Percentiles rank a stretch among this genome's conserved stretches.
phyloP scores from a whole-genome alignment of 2,113 vertebrate species.

The Gallinago undulata region DNA sequence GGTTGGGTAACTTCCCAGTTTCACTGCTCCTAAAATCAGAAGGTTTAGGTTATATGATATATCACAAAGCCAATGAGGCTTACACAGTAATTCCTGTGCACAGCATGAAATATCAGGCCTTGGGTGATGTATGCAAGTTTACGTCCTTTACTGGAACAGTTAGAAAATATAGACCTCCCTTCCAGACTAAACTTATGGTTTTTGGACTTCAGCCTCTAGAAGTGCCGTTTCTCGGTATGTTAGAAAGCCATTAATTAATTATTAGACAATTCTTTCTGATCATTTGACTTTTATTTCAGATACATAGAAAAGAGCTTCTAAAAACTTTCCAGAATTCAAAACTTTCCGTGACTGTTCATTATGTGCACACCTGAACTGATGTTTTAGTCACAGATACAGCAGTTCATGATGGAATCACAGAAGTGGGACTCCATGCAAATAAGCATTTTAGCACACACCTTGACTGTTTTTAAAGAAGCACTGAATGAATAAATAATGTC shows the following conservation, averaged over 20 bases:
- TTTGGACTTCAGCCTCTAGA: neutral
- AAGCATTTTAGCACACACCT: neutral
- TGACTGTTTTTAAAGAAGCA: neutral
- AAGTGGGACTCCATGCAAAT: neutral
- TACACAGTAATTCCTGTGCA: neutral
- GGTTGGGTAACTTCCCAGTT: neutral
- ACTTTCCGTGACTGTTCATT: neutral
- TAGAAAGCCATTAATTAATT: neutral
- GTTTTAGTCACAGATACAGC: neutral
- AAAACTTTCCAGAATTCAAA: neutral
- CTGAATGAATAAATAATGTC: neutral
- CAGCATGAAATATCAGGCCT: neutral
- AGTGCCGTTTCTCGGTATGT: neutral
- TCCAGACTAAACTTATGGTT: fast-evolving
- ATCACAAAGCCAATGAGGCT: neutral
- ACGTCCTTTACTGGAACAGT: neutral
- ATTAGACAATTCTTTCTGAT: neutral
- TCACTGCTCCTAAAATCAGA: fast-evolving
- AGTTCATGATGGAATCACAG: neutral
- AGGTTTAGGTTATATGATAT: neutral
- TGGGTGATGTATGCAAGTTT: neutral
- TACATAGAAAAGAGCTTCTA: neutral
- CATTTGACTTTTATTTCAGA: neutral
- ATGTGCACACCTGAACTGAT: neutral
- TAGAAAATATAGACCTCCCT: neutral